Percentiles rank a stretch among this genome's conserved stretches.
Evolutionary conservation across 2,888 invertebrate genomes (phyloP).

Genomic region (Polyommatus iphigenia): DNA sequence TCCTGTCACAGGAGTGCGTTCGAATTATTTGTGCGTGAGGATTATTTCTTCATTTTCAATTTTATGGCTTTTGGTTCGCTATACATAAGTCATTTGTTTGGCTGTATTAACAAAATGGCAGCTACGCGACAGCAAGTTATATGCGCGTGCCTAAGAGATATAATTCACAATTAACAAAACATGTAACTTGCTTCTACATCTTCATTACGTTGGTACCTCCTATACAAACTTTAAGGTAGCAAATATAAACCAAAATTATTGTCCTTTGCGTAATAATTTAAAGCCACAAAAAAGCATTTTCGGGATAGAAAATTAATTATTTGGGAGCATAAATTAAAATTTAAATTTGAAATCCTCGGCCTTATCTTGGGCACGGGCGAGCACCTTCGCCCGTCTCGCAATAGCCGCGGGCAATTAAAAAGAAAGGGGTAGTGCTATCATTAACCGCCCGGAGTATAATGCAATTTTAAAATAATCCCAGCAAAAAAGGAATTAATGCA

Average conservation of each 20-base stretch:
- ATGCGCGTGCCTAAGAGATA: neutral
- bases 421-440: slow-evolving; percentile 78
- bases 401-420: slow-evolving; percentile 78
- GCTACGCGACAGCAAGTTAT: neutral
- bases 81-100: neutral
- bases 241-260: neutral
- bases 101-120: neutral
- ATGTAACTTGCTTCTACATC: neutral
- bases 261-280: neutral
- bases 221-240: neutral
- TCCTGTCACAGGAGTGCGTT: slow-evolving; percentile 68
- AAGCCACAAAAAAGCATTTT: slow-evolving; percentile 17
- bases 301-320: slow-evolving; percentile 23
- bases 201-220: neutral
- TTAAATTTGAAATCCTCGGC: slow-evolving; percentile 39
- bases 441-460: slow-evolving; percentile 80
- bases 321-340: slow-evolving; percentile 23
- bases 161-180: neutral
- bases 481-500: slow-evolving; percentile 80
- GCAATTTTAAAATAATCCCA: slow-evolving; percentile 81
- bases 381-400: slow-evolving; percentile 78
- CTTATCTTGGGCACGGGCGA: slow-evolving; percentile 67
- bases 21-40: slow-evolving; percentile 69
- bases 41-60: slow-evolving; percentile 71
- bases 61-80: neutral